A percentile compares a stretch with the other conserved stretches of the same genome.
These are phyloP conservation scores for Euzetes globulus DNA, from an alignment of 2,888 invertebrate genomes.

Conservation along the genomic window DNA sequence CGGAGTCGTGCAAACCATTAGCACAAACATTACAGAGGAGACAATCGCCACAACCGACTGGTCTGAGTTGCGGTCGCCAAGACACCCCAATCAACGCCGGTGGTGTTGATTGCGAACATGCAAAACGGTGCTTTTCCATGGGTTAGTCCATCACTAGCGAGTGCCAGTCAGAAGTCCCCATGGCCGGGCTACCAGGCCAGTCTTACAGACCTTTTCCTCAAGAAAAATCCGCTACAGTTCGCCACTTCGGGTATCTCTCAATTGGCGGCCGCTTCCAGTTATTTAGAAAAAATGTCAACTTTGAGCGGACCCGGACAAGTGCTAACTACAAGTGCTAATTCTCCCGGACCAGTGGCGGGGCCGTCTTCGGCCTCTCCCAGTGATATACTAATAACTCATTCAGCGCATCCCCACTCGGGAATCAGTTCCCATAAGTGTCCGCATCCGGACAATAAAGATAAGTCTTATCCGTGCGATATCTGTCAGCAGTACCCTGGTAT, in stretches of 20 bases:
- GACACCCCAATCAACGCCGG: not conserved
- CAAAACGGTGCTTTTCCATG: constrained; percentile 42
- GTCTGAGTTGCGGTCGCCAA: too few relatives aligned
- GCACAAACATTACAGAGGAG: not conserved
- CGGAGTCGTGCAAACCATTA: not conserved
- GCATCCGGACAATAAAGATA: constrained; percentile 41
- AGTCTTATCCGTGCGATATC: constrained; percentile 42
- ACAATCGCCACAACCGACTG: not conserved
- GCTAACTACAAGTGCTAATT: constrained; percentile 23
- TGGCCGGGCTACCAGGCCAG: constrained; percentile 42
- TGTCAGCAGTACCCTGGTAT: constrained; percentile 39
- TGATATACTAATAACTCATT: constrained; percentile 15
- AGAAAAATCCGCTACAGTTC: constrained; percentile 41
- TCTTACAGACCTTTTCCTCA: constrained; percentile 42
- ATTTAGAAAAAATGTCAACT: constrained; percentile 42
- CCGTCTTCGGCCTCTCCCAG: constrained; percentile 27
- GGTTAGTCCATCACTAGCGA: constrained; percentile 40
- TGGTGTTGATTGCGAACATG: constrained; percentile 36
- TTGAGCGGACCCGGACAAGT: constrained; percentile 28
- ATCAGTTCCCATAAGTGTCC: constrained; percentile 39
- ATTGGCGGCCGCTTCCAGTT: constrained; percentile 42
- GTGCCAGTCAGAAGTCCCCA: constrained; percentile 39
- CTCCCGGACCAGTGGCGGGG: constrained; percentile 33
- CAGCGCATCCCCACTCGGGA: constrained; percentile 6
- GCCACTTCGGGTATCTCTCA: constrained; percentile 42